These are phyloP conservation scores for Platalea minor DNA, from an alignment of 2,797 vertebrate species.

Conservation along the genomic window DNA sequence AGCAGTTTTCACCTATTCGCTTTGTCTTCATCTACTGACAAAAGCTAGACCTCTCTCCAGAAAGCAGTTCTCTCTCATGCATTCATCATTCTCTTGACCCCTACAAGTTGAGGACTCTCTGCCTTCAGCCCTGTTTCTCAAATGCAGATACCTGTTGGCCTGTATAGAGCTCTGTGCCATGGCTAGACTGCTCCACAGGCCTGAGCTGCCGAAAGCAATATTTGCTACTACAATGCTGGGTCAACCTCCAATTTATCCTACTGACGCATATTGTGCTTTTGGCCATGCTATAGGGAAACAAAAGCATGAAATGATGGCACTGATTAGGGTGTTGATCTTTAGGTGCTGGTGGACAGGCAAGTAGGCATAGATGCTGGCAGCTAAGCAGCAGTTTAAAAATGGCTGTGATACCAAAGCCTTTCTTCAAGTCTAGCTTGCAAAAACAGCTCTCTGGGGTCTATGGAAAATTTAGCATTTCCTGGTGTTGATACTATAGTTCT, in stretches of 20 bases:
- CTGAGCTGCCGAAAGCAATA: background rate
- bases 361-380: background rate
- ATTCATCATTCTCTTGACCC: background rate
- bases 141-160: background rate
- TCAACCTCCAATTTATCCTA: background rate
- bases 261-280: background rate
- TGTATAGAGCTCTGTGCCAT: background rate
- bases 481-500: background rate
- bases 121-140: background rate
- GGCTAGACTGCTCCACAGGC: background rate
- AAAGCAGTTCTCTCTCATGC: background rate
- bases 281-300: background rate
- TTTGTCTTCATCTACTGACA: background rate
- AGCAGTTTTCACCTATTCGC: background rate
- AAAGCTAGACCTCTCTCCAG: background rate
- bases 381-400: background rate
- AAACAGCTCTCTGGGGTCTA: background rate
- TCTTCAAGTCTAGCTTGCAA: background rate
- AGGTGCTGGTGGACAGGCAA: background rate
- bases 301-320: background rate
- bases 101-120: background rate
- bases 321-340: background rate
- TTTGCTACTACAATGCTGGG: background rate
- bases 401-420: background rate
- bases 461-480: background rate